Evolutionary conservation across 2,888 invertebrate genomes (phyloP).

Genomic region (Torymus aiolomorphi): DNA sequence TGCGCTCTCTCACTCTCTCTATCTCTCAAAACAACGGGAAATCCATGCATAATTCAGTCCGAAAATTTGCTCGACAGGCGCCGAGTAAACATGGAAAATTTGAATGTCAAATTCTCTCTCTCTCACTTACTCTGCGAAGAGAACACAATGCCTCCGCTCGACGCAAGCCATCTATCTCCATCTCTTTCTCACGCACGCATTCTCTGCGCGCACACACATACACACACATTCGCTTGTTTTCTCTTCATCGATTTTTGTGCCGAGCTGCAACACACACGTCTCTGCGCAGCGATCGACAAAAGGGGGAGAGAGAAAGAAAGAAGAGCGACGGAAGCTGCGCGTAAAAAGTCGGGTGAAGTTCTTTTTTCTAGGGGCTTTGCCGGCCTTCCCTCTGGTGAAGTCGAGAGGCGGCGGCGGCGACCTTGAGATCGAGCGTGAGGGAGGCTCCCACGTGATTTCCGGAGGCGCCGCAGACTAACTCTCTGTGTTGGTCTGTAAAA

Average conservation of each 20-base stretch:
- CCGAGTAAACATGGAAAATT: conserved; percentile 40
- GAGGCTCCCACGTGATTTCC: background rate
- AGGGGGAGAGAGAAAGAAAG: background rate
- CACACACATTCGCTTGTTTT: background rate
- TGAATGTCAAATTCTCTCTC: conserved; percentile 38
- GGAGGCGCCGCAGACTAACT: no score
- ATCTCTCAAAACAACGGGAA: conserved; percentile 10
- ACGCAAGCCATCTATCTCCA: no score
- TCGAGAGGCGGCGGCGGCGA: background rate
- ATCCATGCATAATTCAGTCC: conserved; percentile 38
- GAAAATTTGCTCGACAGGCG: conserved; percentile 36
- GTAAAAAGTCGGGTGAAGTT: conserved; percentile 21
- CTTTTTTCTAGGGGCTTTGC: conserved; percentile 27
- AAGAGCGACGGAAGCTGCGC: background rate
- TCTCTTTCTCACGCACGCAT: no score
- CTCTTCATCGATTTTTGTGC: conserved; percentile 21
- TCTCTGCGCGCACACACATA: no score
- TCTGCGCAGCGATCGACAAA: background rate
- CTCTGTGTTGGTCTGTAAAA: no score
- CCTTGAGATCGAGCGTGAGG: conserved; percentile 1
- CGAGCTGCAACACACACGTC: background rate
- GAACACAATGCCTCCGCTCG: no score
- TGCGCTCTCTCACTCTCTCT: no score
- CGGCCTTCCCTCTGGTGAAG: conserved; percentile 8
- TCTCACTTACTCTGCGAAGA: no score